Evolutionary conservation across 2,888 invertebrate genomes (phyloP), one percentile per base, ranked within the genome.

Genomic region (Asteroscopus sphinx): DNA sequence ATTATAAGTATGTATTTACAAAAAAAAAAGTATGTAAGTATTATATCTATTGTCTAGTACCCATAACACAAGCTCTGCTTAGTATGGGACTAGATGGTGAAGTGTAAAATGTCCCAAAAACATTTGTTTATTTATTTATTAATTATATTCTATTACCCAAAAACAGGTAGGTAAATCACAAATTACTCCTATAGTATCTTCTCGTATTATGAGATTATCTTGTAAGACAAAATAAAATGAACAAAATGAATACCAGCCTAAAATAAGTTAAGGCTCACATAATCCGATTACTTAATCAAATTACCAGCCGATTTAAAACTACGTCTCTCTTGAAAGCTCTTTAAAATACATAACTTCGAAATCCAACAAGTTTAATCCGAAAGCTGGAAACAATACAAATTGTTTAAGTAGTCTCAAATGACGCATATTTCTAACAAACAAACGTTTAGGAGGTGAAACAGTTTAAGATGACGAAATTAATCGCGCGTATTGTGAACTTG

Each of bases 381-480:
- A 25, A 48, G 26, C 13, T 37, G 28, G 37, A 21, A 53, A 58
- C 44, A 73, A 69, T 33, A 58, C 70, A 49, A 69, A 69, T 64
- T 56, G 52, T 35, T 56, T 15, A 59, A 73, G 44, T 56, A 56
- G 30, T 41, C 59, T 56, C 55, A 26, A 54, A 69, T 53, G 59
- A 53, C 49, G 46, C 55, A 70, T 64, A 56, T 74, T 33, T 73
- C 25, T 42, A 28, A 41, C 54, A 69, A 70, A 70, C 59, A 55
- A 66, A 66, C 41, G 39, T 41, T 69, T 40, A 57, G 44, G 67
- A 65, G 46, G 62, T 64, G 48, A 57, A 74, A 63, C 52, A 74
- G 59, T 71, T 56, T 61, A 61, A 70, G 57, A 74, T 63, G 69
- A 76, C 48, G 53, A 62, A 76, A 70, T 76, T 66, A 73, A 77